These are phyloP conservation scores for Nycticebus coucang DNA, from an alignment of 2,113 vertebrate genomes.

Conservation along the genomic window DNA sequence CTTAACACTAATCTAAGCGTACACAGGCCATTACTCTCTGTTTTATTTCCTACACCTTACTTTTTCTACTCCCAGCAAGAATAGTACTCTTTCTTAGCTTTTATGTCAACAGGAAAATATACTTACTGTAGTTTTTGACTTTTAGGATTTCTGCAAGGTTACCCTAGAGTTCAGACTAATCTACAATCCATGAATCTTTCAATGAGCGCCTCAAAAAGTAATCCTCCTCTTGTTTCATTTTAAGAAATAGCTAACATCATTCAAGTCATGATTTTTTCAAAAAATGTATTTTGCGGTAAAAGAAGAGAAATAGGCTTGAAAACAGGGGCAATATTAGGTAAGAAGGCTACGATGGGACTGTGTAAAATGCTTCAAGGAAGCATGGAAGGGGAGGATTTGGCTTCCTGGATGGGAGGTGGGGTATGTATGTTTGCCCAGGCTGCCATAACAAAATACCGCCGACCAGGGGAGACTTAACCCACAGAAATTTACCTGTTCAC, in stretches of 20 bases:
- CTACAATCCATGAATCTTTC: slow-evolving; percentile 13
- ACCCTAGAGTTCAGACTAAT: background rate
- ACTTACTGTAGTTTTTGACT: background rate
- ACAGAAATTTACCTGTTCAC: background rate
- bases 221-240: background rate
- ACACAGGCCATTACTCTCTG: background rate
- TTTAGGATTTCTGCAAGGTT: background rate
- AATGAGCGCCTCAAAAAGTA: background rate
- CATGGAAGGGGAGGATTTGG: background rate
- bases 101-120: background rate
- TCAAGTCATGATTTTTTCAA: background rate
- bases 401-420: background rate
- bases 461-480: background rate
- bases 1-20: background rate
- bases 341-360: background rate
- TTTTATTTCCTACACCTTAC: background rate
- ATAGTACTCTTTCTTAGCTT: background rate
- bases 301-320: background rate
- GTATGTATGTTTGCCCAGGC: background rate
- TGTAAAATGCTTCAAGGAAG: background rate
- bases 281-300: slow-evolving; percentile 20
- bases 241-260: background rate
- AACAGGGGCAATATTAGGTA: background rate
- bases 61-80: background rate
- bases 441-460: background rate